phyloP scores from a whole-genome alignment of 1,140 invertebrate genomes.

The Drosophila pseudoobscura region DNA sequence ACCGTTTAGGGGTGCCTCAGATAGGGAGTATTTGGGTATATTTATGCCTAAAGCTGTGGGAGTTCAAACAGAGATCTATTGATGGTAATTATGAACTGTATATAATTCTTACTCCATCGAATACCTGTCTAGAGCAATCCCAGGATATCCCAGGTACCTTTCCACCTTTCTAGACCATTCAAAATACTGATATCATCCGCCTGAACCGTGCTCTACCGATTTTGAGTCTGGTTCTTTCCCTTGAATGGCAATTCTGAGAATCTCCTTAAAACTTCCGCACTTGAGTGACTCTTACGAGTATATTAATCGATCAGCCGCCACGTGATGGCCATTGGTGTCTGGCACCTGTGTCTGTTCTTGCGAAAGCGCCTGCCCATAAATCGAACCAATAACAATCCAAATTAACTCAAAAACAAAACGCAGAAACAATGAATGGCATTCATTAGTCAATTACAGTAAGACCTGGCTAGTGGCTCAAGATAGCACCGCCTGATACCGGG shows the following conservation, averaged over 20 bases:
- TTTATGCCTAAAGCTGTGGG: too few relatives aligned
- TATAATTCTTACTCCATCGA: too few relatives aligned
- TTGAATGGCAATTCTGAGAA: background rate
- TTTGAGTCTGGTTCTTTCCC: conserved; percentile 9
- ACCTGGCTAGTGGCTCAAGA: conserved; percentile 54
- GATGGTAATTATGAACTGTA: too few relatives aligned
- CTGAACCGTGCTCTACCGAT: too few relatives aligned
- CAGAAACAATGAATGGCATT: conserved; percentile 62
- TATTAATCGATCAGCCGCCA: conserved; percentile 16
- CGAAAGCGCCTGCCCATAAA: conserved; percentile 30
- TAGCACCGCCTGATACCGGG: conserved; percentile 14
- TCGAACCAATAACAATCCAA: conserved; percentile 24
- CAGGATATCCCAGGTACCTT: too few relatives aligned
- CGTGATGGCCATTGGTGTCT: conserved; percentile 10
- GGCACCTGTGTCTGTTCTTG: conserved; percentile 34
- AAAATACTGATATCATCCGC: too few relatives aligned
- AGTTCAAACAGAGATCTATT: too few relatives aligned
- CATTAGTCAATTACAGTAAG: conserved; percentile 66
- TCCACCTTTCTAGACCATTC: too few relatives aligned
- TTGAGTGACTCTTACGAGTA: background rate
- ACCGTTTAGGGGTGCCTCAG: too few relatives aligned
- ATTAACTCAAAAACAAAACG: conserved; percentile 34
- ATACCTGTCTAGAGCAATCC: too few relatives aligned
- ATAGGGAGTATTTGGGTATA: too few relatives aligned
- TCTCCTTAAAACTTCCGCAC: conserved; percentile 2